Percentiles rank a stretch among this genome's conserved stretches.
Conservation (phyloP, 2,113 vertebrate genomes). For the Neogale vison region DNA sequence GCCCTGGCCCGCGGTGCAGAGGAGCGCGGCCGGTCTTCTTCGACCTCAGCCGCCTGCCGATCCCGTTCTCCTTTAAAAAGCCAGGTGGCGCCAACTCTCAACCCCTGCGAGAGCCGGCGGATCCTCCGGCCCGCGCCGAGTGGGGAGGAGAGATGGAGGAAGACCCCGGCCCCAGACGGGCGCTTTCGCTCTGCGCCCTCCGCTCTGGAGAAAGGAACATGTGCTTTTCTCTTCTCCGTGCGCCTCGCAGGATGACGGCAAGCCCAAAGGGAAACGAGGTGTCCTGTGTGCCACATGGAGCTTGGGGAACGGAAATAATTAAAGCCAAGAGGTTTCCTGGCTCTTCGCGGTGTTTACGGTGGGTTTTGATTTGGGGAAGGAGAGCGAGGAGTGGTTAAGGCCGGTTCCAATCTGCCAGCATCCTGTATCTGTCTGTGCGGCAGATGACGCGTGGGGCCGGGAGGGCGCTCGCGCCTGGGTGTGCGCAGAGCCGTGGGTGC, state of each 20-base stretch:
- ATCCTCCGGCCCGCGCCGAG: neutral
- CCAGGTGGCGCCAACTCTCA: slow-evolving; percentile 68
- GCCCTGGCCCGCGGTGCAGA: rapidly evolving
- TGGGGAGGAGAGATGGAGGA: neutral
- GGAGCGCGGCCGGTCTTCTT: too few relatives aligned
- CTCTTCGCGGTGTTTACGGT: slow-evolving; percentile 47
- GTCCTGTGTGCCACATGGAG: slow-evolving; percentile 67
- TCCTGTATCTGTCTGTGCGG: slow-evolving; percentile 45
- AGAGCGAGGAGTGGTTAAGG: slow-evolving; percentile 25
- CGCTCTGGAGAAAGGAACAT: neutral
- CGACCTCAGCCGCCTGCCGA: neutral
- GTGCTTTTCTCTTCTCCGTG: neutral
- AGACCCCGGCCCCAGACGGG: neutral
- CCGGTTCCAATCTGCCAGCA: neutral
- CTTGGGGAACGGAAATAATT: slow-evolving; percentile 62
- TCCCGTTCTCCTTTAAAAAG: slow-evolving; percentile 54
- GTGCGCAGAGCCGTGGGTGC: neutral
- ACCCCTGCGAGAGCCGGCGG: neutral
- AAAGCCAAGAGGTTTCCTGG: slow-evolving; percentile 61
- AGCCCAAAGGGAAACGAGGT: neutral
- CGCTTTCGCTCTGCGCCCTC: neutral
- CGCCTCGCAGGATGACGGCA: neutral
- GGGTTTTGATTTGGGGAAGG: slow-evolving; percentile 64
- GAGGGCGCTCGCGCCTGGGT: neutral
- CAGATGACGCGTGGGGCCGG: neutral